Conservation (phyloP, 2,113 vertebrate genomes). For the Pelodiscus sinensis region DNA sequence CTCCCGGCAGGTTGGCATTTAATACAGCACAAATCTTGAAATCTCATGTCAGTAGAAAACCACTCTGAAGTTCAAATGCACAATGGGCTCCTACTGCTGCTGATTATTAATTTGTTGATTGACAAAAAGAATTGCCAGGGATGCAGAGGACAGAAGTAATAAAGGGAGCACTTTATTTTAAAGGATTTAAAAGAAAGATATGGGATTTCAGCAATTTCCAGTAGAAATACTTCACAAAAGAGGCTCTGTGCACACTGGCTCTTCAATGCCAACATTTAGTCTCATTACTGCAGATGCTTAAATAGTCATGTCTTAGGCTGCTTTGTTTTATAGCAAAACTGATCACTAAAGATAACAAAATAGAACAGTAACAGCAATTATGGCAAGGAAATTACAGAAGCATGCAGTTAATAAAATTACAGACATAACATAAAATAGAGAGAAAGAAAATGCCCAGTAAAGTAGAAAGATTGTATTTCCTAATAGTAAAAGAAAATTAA, state of each 20-base stretch:
- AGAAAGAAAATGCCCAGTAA: conserved; percentile 6
- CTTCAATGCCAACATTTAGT: conserved; percentile 59
- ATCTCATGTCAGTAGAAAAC: conserved; percentile 58
- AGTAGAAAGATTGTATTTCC: not conserved
- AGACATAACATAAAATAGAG: conserved; percentile 1
- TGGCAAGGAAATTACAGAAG: conserved; percentile 45
- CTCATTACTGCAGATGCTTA: conserved; percentile 61
- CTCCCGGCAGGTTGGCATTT: not conserved
- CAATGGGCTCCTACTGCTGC: conserved; percentile 31
- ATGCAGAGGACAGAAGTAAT: conserved; percentile 26
- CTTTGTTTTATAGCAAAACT: conserved; percentile 54
- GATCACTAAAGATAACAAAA: conserved; percentile 56
- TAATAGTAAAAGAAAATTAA: conserved; percentile 16
- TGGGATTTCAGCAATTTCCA: conserved; percentile 59
- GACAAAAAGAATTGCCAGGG: conserved; percentile 17
- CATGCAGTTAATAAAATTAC: conserved; percentile 10
- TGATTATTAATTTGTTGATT: conserved; percentile 71
- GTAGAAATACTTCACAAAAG: conserved; percentile 53
- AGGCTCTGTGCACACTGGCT: conserved; percentile 46
- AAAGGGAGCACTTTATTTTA: conserved; percentile 66
- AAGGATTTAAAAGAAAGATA: conserved; percentile 52
- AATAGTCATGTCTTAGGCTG: conserved; percentile 48
- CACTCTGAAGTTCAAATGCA: conserved; percentile 29
- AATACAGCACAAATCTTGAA: not conserved
- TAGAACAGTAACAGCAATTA: not conserved